phyloP scores from a whole-genome alignment of 2,888 invertebrate genomes.

The Osmoderma eremita region DNA sequence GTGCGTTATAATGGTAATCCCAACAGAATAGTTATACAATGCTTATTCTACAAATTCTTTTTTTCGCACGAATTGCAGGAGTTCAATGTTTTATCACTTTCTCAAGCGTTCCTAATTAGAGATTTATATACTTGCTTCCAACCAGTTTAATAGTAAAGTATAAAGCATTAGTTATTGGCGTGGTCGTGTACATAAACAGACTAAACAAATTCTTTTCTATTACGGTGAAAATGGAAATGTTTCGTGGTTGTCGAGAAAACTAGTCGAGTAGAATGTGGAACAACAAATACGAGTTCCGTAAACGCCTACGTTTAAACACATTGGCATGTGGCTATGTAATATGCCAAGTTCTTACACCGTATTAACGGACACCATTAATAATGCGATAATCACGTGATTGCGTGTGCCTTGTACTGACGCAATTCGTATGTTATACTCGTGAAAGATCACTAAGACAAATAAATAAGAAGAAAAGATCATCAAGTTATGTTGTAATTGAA shows the following conservation, averaged over 20 bases:
- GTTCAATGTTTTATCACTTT: constrained; percentile 28
- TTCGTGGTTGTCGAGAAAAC: constrained; percentile 15
- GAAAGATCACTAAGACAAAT: no score
- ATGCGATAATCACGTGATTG: constrained; percentile 6
- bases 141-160: neutral
- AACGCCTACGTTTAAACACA: constrained; percentile 7
- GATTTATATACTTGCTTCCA: constrained; percentile 14
- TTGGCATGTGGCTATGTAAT: neutral
- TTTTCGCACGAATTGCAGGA: constrained; percentile 4
- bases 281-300: constrained; percentile 13
- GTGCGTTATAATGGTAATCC: neutral
- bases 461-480: no score
- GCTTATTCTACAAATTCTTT: constrained; percentile 5
- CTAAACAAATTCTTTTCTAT: constrained; percentile 8
- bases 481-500: no score
- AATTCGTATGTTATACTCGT: neutral
- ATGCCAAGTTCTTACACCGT: neutral
- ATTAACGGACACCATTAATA: constrained; percentile 4
- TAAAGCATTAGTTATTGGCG: constrained; percentile 2
- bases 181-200: neutral
- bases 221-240: constrained; percentile 7
- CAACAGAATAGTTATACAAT: neutral
- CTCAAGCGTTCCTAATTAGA: constrained; percentile 26
- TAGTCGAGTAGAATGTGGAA: constrained; percentile 13
- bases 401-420: neutral